These are phyloP conservation scores for Caenorhabditis briggsae DNA, from an alignment of 1,140 invertebrate genomes.

Conservation along the genomic window DNA sequence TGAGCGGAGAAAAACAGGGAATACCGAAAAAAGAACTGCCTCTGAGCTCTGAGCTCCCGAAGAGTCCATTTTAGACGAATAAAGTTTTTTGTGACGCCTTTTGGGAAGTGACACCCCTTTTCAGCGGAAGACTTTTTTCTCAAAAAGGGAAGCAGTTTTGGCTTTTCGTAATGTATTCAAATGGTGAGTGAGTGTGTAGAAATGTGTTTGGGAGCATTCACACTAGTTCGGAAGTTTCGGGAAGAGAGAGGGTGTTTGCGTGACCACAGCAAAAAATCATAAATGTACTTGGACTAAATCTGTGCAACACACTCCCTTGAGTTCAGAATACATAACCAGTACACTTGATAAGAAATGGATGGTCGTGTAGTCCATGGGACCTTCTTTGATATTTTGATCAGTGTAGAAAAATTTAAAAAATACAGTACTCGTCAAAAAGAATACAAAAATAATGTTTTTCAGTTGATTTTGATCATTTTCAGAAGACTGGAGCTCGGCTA, in stretches of 20 bases:
- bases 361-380: neutral
- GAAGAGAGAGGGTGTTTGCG: neutral
- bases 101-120: conserved; percentile 22
- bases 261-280: neutral
- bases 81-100: conserved; percentile 19
- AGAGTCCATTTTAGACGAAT: conserved; percentile 11
- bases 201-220: conserved; percentile 25
- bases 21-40: neutral
- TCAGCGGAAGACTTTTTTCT: conserved; percentile 13
- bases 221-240: neutral
- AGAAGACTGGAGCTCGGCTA: too few relatives aligned
- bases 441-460: too few relatives aligned
- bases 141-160: neutral
- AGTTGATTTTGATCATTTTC: too few relatives aligned
- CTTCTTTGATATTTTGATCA: too few relatives aligned
- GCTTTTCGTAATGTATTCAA: conserved; percentile 27
- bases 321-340: neutral
- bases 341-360: conserved; percentile 22
- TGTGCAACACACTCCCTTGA: neutral
- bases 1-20: conserved; percentile 38
- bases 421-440: too few relatives aligned
- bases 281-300: neutral
- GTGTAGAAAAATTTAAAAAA: too few relatives aligned
- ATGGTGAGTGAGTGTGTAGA: neutral
- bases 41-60: conserved; percentile 15